These are phyloP conservation scores for Tetanocera ferruginea DNA, from an alignment of 2,888 invertebrate genomes.

Conservation along the genomic window DNA sequence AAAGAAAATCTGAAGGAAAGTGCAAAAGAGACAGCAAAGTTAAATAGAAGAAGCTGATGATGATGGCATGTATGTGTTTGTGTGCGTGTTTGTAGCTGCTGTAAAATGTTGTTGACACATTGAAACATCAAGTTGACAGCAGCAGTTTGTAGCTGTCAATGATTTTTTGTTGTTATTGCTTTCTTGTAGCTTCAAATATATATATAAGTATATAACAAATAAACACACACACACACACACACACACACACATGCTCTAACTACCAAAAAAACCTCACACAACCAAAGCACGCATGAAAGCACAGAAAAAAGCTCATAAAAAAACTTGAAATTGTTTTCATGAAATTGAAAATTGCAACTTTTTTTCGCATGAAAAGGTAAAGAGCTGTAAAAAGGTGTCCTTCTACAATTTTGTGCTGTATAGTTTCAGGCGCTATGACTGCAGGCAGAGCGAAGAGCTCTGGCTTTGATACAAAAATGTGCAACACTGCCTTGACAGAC, in stretches of 20 bases:
- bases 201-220: too few species aligned
- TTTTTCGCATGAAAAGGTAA: constrained; percentile 5
- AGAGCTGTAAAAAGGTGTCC: too few species aligned
- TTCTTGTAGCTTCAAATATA: neutral
- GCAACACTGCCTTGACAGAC: too few species aligned
- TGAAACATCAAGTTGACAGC: constrained; percentile 38
- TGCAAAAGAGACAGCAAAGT: neutral
- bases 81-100: neutral
- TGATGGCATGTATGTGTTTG: neutral
- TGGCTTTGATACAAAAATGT: too few species aligned
- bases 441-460: too few species aligned
- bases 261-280: too few species aligned
- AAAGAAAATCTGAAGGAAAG: neutral
- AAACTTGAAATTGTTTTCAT: constrained; percentile 9
- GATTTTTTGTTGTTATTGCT: neutral
- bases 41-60: neutral
- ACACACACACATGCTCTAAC: too few species aligned
- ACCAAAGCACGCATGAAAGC: too few species aligned
- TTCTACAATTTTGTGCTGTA: too few species aligned
- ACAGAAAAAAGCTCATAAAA: neutral
- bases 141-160: constrained; percentile 37
- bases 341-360: constrained; percentile 23
- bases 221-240: too few species aligned
- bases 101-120: constrained; percentile 37
- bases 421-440: too few species aligned